Conservation (phyloP, 2,797 vertebrate genomes). For the Morelia viridis region DNA sequence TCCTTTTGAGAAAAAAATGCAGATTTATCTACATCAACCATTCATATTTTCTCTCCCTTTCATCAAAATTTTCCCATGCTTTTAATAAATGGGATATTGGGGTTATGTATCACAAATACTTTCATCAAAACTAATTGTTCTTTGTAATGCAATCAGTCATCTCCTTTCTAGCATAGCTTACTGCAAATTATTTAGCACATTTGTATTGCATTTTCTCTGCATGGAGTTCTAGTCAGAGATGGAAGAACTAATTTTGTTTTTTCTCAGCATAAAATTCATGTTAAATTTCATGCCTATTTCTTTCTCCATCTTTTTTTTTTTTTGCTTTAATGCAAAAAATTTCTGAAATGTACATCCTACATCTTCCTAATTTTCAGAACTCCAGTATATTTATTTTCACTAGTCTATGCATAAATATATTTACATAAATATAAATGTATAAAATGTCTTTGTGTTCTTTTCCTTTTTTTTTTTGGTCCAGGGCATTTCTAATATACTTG, state of each 20-base stretch:
- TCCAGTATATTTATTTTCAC: background rate
- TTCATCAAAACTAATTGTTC: no score
- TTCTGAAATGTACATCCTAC: background rate
- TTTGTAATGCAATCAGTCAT: background rate
- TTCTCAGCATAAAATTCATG: background rate
- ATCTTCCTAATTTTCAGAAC: background rate
- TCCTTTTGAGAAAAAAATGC: background rate
- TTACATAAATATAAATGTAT: background rate
- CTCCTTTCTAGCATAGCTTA: no score
- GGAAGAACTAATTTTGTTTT: background rate
- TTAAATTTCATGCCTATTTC: background rate
- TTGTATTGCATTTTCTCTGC: background rate
- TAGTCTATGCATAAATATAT: background rate
- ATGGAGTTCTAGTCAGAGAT: background rate
- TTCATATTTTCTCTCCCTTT: background rate
- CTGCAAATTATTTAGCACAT: background rate
- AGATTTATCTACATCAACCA: background rate
- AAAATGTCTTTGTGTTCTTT: background rate
- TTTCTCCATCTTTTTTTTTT: background rate
- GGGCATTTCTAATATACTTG: background rate
- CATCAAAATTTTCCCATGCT: background rate
- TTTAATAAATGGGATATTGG: background rate
- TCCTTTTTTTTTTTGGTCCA: background rate
- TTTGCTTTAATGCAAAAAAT: background rate
- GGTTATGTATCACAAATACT: background rate